Evolutionary conservation across 2,888 invertebrate species (phyloP), one percentile per base, ranked within the genome.

Genomic region (Agonum fuliginosum): DNA sequence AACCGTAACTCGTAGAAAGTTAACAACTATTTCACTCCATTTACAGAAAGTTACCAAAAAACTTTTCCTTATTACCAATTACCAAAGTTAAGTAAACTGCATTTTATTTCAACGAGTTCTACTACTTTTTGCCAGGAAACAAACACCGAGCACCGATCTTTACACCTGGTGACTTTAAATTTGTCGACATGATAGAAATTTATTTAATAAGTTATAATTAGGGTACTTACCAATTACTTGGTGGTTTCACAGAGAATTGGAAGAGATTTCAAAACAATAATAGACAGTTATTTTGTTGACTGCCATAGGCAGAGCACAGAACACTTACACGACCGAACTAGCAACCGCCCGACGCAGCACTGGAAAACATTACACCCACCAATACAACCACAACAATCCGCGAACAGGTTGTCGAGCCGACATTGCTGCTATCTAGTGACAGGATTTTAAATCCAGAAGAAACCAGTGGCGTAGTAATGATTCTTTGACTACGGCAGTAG

Each of bases 1-100:
- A 80, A 78, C 73, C 78, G 54, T 78, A 78, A 51, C 67, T 76
- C 54, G 48, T 78, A 78, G 79, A 80, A 79, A 74, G 74, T 74
- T 74, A 51, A 72, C 62, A 65, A 46, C 74, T 74, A 74, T 65
- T 65, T 74, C 74, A 74, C 74, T 74, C 74, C 74, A 74, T 65
- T 74, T 74, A 74, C 51, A 67, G 51, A 75, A 75, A 69, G 69
- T 62, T 67, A 46, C 43, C 37, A 71, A 70, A 70, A 72, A 72
- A 54, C 58, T 72, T 51, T 74, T 30, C 43, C 58, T 51, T 46
- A 14, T 12, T n/a, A 17, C 30, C 34, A 20, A 54, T 24, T 22
- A 10, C 10, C 4, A 48, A 3, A 48, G 20, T 6, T 48, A 48
- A 19, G 54, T 24, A 24, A n/a, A 54, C 54, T 54, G 62, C 14